Evolutionary conservation across 2,797 vertebrate species (phyloP), one percentile per base, ranked within the genome.

Genomic region (Sardinella longiceps): DNA sequence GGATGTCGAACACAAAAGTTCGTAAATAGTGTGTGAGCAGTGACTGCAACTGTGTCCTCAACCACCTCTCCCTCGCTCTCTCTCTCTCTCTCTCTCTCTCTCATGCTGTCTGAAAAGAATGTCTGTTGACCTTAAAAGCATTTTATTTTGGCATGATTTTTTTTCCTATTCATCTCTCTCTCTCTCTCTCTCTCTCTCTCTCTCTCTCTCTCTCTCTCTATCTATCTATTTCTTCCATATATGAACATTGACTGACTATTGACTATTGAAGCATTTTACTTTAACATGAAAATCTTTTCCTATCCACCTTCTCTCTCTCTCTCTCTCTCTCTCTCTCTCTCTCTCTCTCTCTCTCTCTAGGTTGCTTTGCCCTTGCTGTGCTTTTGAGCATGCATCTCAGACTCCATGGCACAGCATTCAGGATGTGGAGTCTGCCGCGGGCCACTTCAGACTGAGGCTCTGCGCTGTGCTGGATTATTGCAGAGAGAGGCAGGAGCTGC

Each of bases 291-390:
- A 43, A 48, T 48, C 12, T 48, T 48, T 48, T 12, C 7, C 46
- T 1, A 48, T 48, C 46, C 11, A 48, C 12, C 7, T 48, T 37
- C 83, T 45, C 25, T 45, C 56, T 33, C 48, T 63, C 46, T 46
- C 46, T 80, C 28, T 28, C 18, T 70, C 28, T 58, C 45, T 77
- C 18, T 30, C 37, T 20, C n/a, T 20, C 39, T 85, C 39, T 30
- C 25, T 37, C 48, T 46, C 37, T 23, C 56, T 2, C 23, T 9
- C 70, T 77, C 33, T 46, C 80, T 58, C 85, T 86, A 92, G 93
- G 92, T 91, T 91, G 89, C 88, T 80, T 87, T 83, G 84, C 39
- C 90, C 90, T 93, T 82, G 84, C 87, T 89, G 82, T 81, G 83
- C 89, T 91, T 86, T 81, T 58, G 88, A 87, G 82, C 87, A 88